Conservation (phyloP, 2,797 vertebrate genomes). For the Selene dorsalis region DNA sequence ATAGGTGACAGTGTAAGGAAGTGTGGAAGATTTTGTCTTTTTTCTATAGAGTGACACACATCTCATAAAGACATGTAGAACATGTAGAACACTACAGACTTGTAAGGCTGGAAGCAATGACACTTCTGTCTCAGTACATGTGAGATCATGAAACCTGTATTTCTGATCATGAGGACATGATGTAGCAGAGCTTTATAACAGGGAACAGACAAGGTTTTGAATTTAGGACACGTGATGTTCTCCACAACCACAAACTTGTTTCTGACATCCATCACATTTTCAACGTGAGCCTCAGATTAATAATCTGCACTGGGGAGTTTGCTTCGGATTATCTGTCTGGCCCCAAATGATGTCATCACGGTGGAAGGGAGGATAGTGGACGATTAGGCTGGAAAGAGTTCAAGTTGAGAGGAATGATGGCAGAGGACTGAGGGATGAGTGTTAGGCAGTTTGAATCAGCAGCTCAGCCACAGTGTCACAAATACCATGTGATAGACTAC, state of each 20-base stretch:
- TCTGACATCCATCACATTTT: constrained; percentile 34
- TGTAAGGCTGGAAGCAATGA: background rate
- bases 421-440: background rate
- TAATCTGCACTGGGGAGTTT: constrained; percentile 60
- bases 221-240: constrained; percentile 10
- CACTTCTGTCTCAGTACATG: background rate
- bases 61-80: background rate
- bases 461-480: background rate
- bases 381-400: constrained; percentile 41
- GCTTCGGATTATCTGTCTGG: constrained; percentile 35
- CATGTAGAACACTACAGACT: no score
- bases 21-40: background rate
- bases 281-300: constrained; percentile 51
- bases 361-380: constrained; percentile 9
- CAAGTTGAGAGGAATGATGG: background rate
- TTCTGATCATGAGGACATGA: background rate
- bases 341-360: background rate
- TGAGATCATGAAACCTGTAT: background rate
- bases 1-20: background rate
- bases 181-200: background rate
- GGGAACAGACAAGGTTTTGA: background rate
- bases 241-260: constrained; percentile 12
- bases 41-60: background rate
- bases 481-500: background rate
- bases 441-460: background rate